These are phyloP conservation scores for Choristoneura rosaceana DNA, from an alignment of 2,888 invertebrate genomes.

Conservation along the genomic window DNA sequence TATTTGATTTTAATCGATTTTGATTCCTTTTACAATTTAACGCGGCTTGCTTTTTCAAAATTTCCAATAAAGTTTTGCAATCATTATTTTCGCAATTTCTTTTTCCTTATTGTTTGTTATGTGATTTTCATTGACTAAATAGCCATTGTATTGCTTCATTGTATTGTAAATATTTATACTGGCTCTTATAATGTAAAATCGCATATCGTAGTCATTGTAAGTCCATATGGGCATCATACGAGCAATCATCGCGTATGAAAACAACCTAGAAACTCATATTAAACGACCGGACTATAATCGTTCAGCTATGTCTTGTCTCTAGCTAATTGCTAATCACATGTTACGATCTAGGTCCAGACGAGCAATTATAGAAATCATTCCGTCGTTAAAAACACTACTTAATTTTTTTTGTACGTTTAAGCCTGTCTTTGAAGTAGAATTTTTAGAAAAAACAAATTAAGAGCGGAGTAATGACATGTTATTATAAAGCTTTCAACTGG, in stretches of 20 bases:
- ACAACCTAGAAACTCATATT: constrained; percentile 39
- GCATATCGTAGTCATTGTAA: not conserved
- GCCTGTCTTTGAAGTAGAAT: constrained; percentile 34
- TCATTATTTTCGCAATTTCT: too few relatives aligned
- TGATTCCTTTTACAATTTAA: not conserved
- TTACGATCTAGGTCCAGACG: constrained; percentile 40
- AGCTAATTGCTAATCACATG: constrained; percentile 40
- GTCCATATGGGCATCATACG: constrained; percentile 6
- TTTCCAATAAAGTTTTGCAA: too few relatives aligned
- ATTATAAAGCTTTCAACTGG: constrained; percentile 61
- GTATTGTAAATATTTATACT: too few relatives aligned
- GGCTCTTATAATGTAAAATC: not conserved
- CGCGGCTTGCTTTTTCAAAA: not conserved
- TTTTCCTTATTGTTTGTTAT: too few relatives aligned
- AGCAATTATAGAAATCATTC: constrained; percentile 40
- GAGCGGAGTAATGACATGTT: constrained; percentile 65
- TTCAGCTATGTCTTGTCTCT: constrained; percentile 32
- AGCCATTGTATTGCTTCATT: too few relatives aligned
- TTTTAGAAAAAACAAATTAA: constrained; percentile 49
- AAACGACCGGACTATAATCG: constrained; percentile 35
- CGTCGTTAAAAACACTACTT: constrained; percentile 41
- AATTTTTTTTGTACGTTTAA: constrained; percentile 31
- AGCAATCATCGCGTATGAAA: constrained; percentile 35
- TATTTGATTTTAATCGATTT: not conserved
- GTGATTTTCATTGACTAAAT: too few relatives aligned